These are phyloP conservation scores for Sipha maydis DNA, from an alignment of 2,888 invertebrate species.

Conservation along the genomic window DNA sequence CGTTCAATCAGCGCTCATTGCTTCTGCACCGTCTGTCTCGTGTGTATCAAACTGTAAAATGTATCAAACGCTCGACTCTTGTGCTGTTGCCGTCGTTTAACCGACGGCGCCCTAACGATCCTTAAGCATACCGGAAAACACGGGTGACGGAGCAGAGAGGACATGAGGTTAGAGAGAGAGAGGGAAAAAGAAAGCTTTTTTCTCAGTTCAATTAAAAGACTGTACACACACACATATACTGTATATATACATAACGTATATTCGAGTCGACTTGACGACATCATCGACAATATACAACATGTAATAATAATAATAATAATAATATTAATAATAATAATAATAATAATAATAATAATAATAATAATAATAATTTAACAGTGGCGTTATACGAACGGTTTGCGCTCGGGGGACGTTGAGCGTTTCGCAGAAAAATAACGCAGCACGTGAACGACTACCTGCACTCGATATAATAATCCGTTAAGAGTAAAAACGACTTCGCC, in stretches of 20 bases:
- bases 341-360: not conserved
- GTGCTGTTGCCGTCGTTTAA: not conserved
- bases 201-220: slow-evolving; percentile 5
- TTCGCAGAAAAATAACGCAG: not conserved
- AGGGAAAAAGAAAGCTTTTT: not conserved
- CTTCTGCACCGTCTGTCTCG: slow-evolving; percentile 34
- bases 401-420: not conserved
- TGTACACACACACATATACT: no score
- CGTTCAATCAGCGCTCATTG: slow-evolving; percentile 51
- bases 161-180: not conserved
- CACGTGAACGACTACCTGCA: no score
- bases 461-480: no score
- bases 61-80: slow-evolving; percentile 24
- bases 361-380: not conserved
- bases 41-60: slow-evolving; percentile 53
- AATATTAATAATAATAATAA: no score
- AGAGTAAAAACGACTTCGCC: no score
- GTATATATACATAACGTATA: not conserved
- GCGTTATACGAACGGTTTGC: not conserved
- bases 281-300: not conserved
- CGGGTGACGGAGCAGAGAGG: not conserved
- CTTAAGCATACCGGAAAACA: not conserved
- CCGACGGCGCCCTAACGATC: slow-evolving; percentile 18
- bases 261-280: not conserved
- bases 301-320: not conserved